phyloP scores from a whole-genome alignment of 1,140 invertebrate species.

The Protaetia brevitarsis region DNA sequence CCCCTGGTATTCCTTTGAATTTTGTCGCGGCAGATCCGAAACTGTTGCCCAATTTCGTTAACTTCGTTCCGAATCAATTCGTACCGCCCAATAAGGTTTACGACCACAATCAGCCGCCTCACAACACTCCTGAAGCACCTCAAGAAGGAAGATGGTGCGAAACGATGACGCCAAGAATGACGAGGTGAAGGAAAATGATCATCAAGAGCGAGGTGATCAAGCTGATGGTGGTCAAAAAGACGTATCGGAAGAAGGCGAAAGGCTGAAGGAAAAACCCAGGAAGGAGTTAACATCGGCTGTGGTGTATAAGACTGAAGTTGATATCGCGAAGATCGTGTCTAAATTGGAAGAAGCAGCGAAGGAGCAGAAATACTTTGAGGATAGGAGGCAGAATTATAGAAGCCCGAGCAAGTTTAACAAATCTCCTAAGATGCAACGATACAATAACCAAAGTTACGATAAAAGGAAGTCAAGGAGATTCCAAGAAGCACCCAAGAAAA shows the following conservation, averaged over 20 bases:
- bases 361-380: slow-evolving; percentile 33
- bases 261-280: neutral
- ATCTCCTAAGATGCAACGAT: neutral
- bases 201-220: too few relatives aligned
- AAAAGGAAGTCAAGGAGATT: neutral
- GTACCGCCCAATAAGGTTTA: slow-evolving; percentile 3
- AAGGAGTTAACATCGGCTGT: slow-evolving; percentile 9
- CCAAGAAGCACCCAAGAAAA: neutral
- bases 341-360: slow-evolving; percentile 47
- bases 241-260: neutral
- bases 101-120: neutral
- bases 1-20: slow-evolving; percentile 39
- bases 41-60: slow-evolving; percentile 25
- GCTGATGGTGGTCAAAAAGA: slow-evolving; percentile 25
- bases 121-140: neutral
- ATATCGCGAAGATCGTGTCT: slow-evolving; percentile 46
- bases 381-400: neutral
- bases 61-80: slow-evolving; percentile 25
- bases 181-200: neutral
- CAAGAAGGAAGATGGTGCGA: slow-evolving; percentile 22
- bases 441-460: neutral
- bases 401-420: slow-evolving; percentile 8
- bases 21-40: slow-evolving; percentile 36
- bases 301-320: slow-evolving; percentile 36
- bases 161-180: neutral